Conservation (phyloP, 2,113 vertebrate species). For the Tinamus guttatus region DNA sequence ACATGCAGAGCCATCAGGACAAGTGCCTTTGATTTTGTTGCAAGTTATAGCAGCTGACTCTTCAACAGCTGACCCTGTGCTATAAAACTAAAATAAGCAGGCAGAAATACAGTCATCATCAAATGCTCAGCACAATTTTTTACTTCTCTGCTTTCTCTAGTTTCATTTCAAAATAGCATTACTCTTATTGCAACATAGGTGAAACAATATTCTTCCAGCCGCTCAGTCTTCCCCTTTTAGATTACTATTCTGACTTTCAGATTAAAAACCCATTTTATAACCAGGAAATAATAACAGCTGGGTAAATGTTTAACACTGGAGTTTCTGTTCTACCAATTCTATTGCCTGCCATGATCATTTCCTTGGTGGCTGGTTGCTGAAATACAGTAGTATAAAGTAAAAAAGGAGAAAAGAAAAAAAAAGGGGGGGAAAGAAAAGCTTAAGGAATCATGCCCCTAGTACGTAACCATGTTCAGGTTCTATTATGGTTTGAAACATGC, state of each 20-base stretch:
- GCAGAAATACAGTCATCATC: neutral
- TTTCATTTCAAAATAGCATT: conserved; percentile 18
- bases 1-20: neutral
- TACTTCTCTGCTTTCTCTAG: neutral
- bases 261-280: conserved; percentile 21
- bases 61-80: neutral
- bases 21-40: neutral
- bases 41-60: neutral
- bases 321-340: neutral
- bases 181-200: neutral
- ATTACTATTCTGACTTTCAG: conserved; percentile 27
- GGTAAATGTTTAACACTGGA: neutral
- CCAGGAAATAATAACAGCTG: neutral
- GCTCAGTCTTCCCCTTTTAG: conserved; percentile 1
- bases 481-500: conserved; percentile 18
- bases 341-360: neutral
- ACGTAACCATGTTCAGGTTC: neutral
- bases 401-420: neutral
- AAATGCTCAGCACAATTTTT: neutral
- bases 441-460: neutral
- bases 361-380: neutral
- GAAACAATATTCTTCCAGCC: neutral
- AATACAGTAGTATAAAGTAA: neutral
- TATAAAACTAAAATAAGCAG: neutral
- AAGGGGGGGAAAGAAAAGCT: neutral